Evolutionary conservation across 2,888 invertebrate species (phyloP).

Genomic region (Leptinotarsa peninsularis): DNA sequence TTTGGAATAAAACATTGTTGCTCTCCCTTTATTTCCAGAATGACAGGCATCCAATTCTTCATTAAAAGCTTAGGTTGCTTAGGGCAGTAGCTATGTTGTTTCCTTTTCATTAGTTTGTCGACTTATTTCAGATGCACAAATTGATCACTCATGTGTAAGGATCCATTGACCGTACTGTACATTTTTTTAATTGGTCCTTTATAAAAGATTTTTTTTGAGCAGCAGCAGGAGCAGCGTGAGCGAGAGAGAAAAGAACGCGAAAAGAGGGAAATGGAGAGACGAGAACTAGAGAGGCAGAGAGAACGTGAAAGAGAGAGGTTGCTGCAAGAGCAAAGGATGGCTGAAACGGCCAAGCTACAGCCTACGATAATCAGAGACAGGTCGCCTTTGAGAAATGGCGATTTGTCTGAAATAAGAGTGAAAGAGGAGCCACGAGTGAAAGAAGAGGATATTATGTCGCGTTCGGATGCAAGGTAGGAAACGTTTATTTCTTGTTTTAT

Average conservation of each 20-base stretch:
- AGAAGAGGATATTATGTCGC: slow-evolving; percentile 57
- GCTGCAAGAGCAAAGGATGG: slow-evolving; percentile 71
- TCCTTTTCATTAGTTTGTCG: no score
- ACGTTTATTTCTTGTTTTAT: slow-evolving; percentile 1
- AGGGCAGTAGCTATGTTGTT: no score
- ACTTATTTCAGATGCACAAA: no score
- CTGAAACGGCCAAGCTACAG: slow-evolving; percentile 66
- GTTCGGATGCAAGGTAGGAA: slow-evolving; percentile 66
- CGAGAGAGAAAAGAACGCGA: slow-evolving; percentile 69
- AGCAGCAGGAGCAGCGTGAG: slow-evolving; percentile 64
- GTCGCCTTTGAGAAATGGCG: slow-evolving; percentile 82
- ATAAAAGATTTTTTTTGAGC: slow-evolving; percentile 44
- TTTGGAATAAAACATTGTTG: no score
- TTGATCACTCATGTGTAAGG: no score
- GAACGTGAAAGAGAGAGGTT: slow-evolving; percentile 73
- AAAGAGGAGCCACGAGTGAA: slow-evolving; percentile 75
- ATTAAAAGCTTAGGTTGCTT: no score
- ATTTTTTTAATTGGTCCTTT: not conserved
- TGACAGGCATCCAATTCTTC: no score
- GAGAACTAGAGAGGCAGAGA: slow-evolving; percentile 70
- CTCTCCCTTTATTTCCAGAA: no score
- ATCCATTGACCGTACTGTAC: not conserved
- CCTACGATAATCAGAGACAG: slow-evolving; percentile 71
- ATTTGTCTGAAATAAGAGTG: slow-evolving; percentile 68
- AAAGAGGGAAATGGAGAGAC: slow-evolving; percentile 70